Base-by-base conservation (phyloP, 2,797 vertebrate species). In the Anguilla marmorata region DNA sequence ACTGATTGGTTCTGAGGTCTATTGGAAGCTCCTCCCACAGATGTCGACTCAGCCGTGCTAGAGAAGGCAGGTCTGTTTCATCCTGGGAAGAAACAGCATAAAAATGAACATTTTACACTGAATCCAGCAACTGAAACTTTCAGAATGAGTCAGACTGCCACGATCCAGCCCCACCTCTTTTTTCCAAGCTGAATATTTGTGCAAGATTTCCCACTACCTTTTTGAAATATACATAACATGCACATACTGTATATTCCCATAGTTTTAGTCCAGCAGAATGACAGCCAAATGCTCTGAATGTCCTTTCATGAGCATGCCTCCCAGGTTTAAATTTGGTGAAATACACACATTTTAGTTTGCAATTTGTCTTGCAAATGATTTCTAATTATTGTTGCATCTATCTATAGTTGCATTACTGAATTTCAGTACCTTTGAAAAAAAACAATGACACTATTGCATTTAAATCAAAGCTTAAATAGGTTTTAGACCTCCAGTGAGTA, bases 1-100 rank as follows among this genome's bases (percentile, higher is more conserved):
- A 30, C n/a, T 37, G 72, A 76, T 76, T 76, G 27, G 72, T 76
- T 37, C 72, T 76, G 72, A 76, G 74, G 74, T 79, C 16, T 79
- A 37, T 45, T 12, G 16, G 8, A 74, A 30, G 27, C 74, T 79
- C 74, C 74, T 45, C 33, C 74, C 74, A 79, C 16, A 41, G 74
- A 79, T 41, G 74, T 37, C 4, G 33, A 79, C 33, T 45, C 37
- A 19, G 74, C 8, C 33, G 27, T 33, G 69, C 30, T 74, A 19
- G 30, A 45, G 37, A 21, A 19, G 2, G 33, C 33, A 14, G 30
- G 72, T 33, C 72, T 76, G 30, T 33, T 3, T 30, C 33, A 37
- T 76, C 12, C 12, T 76, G 30, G 1, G 74, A 41, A 16, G 16
- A 45, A 45, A 14, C 27, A 76, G 6, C 37, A 79, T 41, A 41